A percentile compares a stretch with the other conserved stretches of the same genome.
phyloP scores from a whole-genome alignment of 1,140 invertebrate species.

The Maconellicoccus hirsutus region DNA sequence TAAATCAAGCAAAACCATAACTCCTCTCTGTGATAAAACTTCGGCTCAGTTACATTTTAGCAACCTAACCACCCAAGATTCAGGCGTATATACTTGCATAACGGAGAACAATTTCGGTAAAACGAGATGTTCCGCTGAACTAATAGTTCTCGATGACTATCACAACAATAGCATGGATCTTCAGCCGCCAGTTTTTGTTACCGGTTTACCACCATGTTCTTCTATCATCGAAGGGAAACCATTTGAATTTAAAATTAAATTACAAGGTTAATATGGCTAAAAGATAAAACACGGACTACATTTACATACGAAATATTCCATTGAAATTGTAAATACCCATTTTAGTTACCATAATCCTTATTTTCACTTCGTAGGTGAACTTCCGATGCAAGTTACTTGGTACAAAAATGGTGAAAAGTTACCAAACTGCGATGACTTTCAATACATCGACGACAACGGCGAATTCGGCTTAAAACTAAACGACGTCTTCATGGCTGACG shows the following conservation, averaged over 20 bases:
- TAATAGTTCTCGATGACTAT: constrained; percentile 35
- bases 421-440: constrained; percentile 49
- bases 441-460: constrained; percentile 48
- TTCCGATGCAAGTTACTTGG: constrained; percentile 57
- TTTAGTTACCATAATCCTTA: neutral
- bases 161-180: constrained; percentile 31
- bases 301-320: too few relatives aligned
- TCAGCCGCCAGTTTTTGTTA: constrained; percentile 39
- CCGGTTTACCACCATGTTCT: constrained; percentile 36
- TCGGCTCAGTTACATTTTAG: constrained; percentile 41
- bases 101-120: constrained; percentile 54
- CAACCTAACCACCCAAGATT: constrained; percentile 39
- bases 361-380: constrained; percentile 37
- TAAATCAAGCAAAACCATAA: constrained; percentile 34
- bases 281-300: too few relatives aligned
- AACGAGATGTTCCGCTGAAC: constrained; percentile 41
- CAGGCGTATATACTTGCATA: constrained; percentile 57
- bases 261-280: constrained; percentile 35
- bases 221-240: constrained; percentile 47
- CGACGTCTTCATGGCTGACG: constrained; percentile 52
- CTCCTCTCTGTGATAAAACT: constrained; percentile 35
- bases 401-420: constrained; percentile 53
- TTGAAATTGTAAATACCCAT: neutral
- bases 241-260: constrained; percentile 42
- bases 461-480: constrained; percentile 47